Conservation (phyloP, 2,113 vertebrate genomes). For the Ammodramus savannarum region DNA sequence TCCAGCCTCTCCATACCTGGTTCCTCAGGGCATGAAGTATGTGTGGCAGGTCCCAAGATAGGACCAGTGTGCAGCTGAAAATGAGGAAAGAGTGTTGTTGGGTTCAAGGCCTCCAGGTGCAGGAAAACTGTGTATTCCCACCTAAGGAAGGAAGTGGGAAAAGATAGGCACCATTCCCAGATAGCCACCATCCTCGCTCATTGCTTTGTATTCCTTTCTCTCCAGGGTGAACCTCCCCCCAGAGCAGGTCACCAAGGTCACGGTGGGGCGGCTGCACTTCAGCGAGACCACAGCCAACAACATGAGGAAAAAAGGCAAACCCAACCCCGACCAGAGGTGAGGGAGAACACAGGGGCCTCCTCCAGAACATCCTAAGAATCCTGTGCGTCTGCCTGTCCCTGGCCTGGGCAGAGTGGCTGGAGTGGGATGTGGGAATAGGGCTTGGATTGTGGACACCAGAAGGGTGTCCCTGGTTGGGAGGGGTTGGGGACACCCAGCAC, state of each 20-base stretch:
- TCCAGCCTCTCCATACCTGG: background rate
- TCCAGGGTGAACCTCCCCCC: constrained; percentile 89
- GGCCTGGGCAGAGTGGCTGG: background rate
- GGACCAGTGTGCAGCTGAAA: background rate
- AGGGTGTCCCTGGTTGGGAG: background rate
- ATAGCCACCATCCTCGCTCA: background rate
- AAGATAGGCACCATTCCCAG: background rate
- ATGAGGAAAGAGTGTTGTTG: background rate
- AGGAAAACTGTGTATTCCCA: background rate
- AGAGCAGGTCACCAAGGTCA: constrained; percentile 98
- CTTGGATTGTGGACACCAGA: background rate
- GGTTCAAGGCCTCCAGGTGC: background rate
- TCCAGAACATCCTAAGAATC: fast-evolving
- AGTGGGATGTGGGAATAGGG: background rate
- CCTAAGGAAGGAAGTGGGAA: background rate
- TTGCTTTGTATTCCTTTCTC: background rate
- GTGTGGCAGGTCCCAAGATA: background rate
- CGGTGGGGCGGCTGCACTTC: constrained; percentile 94
- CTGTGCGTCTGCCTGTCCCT: background rate
- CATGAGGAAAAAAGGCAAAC: constrained; percentile 98
- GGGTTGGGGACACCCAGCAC: background rate
- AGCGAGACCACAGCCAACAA: constrained; percentile 98
- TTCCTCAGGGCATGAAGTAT: background rate
- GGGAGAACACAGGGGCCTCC: background rate
- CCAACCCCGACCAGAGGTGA: constrained; percentile 97